Evolutionary conservation across 2,113 vertebrate species (phyloP).

Genomic region (Elgaria multicarinata): DNA sequence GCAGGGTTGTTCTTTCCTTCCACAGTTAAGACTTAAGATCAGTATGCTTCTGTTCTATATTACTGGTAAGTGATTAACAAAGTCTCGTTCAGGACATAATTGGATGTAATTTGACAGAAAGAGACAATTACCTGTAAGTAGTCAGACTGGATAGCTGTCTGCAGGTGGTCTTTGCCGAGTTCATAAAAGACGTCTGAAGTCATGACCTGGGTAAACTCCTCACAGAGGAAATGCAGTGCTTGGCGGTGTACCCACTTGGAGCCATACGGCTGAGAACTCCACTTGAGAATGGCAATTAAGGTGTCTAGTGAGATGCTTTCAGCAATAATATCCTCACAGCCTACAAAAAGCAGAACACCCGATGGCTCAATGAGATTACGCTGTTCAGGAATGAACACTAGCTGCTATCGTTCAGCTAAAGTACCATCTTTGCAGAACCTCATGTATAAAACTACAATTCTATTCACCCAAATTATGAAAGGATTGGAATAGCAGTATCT

Average conservation of each 20-base stretch:
- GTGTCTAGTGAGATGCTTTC: slow-evolving; percentile 97
- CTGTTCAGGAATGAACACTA: neutral
- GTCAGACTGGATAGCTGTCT: slow-evolving; percentile 95
- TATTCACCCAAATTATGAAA: neutral
- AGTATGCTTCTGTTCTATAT: neutral
- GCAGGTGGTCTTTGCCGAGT: slow-evolving; percentile 94
- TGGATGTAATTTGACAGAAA: neutral
- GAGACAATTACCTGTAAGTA: slow-evolving; percentile 91
- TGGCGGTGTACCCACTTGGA: slow-evolving; percentile 98
- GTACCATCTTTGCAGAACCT: neutral
- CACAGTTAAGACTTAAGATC: neutral
- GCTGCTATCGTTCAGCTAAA: neutral
- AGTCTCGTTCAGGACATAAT: neutral
- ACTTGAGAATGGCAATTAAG: slow-evolving; percentile 94
- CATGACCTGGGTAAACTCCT: slow-evolving; percentile 98
- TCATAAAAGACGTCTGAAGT: slow-evolving; percentile 96
- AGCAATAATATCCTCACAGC: slow-evolving; percentile 97
- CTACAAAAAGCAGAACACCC: slow-evolving; percentile 69
- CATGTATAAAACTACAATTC: neutral
- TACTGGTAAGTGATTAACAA: neutral
- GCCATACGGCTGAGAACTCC: slow-evolving; percentile 97
- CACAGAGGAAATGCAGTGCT: slow-evolving; percentile 97
- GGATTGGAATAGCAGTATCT: neutral
- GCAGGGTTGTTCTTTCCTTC: neutral
- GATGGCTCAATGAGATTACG: neutral